A percentile compares a stretch with the other conserved stretches of the same genome.
These are phyloP conservation scores for Psilopogon haemacephalus DNA, from an alignment of 2,113 vertebrate genomes.

Conservation along the genomic window DNA sequence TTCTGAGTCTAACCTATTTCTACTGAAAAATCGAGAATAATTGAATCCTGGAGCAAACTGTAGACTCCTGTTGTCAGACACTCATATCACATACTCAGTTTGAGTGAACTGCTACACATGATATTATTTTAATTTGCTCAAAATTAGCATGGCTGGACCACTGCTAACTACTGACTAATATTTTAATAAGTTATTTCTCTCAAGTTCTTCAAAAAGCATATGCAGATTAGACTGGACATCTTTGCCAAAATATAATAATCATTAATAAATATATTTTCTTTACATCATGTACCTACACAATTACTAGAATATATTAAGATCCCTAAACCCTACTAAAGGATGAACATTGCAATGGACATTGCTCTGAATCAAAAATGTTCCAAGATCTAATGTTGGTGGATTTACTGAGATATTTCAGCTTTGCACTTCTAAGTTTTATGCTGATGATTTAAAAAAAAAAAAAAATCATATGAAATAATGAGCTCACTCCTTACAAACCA, in stretches of 20 bases:
- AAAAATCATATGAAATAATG: neutral
- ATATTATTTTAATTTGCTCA: conserved; percentile 22
- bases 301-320: neutral
- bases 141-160: neutral
- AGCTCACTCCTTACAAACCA: neutral
- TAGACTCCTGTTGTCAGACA: neutral
- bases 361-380: neutral
- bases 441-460: neutral
- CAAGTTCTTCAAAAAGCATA: neutral
- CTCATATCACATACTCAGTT: neutral
- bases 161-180: neutral
- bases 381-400: neutral
- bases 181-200: neutral
- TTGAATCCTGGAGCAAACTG: neutral
- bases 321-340: neutral
- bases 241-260: neutral
- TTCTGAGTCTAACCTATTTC: neutral
- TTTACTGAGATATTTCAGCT: neutral
- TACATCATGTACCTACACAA: neutral
- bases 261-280: neutral
- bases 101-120: neutral
- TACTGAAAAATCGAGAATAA: neutral
- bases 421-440: neutral
- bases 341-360: fast-evolving
- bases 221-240: neutral